Percentiles rank a stretch among this genome's conserved stretches.
Conservation (phyloP, 2,888 invertebrate genomes). For the Anthrax anthrax region DNA sequence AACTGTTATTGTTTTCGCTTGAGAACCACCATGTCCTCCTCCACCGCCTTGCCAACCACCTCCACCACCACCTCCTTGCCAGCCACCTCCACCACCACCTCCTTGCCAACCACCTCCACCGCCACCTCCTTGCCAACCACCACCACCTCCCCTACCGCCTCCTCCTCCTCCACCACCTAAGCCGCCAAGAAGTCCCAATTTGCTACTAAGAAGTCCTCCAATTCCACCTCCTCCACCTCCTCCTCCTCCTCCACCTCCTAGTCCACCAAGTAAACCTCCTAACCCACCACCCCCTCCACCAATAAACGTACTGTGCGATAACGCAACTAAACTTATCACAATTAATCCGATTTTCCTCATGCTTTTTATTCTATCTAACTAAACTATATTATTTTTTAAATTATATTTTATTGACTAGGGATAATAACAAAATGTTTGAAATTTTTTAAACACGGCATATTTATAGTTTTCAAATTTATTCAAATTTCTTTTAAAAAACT, state of each 20-base stretch:
- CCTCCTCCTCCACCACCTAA: not conserved
- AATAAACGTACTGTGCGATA: not conserved
- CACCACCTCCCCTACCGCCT: not conserved
- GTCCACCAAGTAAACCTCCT: not conserved
- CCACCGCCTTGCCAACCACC: not conserved
- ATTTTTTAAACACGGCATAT: not conserved
- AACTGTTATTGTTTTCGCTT: no score
- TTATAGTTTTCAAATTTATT: not conserved
- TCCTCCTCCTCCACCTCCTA: not conserved
- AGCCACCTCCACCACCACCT: not conserved
- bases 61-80: not conserved
- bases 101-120: not conserved
- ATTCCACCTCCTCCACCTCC: not conserved
- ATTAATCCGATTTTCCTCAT: not conserved
- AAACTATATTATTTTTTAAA: no score
- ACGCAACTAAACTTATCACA: not conserved
- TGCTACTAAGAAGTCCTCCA: not conserved
- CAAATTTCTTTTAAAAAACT: no score
- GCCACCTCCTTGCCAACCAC: not conserved
- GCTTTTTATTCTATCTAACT: no score
- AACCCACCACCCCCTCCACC: not conserved
- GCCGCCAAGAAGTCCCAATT: not conserved
- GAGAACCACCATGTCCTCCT: not conserved
- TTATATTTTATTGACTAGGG: no score
- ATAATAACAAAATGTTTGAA: not conserved